Evolutionary conservation across 1,140 invertebrate species (phyloP), one percentile per base, ranked within the genome.

Genomic region (Zaprionus davidi): DNA sequence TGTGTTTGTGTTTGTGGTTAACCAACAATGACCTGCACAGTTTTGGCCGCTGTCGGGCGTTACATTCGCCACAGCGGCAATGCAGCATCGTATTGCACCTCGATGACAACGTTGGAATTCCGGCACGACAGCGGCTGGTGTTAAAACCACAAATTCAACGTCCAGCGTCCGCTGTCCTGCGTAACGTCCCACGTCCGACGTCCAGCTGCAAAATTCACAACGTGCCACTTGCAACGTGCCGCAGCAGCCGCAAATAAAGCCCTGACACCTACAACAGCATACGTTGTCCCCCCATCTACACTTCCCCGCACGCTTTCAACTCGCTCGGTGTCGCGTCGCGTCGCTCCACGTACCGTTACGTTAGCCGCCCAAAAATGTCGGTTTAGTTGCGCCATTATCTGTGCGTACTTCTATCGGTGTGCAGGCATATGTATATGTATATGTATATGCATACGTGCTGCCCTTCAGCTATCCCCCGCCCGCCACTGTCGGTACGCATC

Each of bases 321-420:
- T 62, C 28, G 31, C 11, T 53, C 36, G 6, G 53, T 17, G 41
- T 72, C 11, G 44, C 44, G 28, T 78, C 34, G 66, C 72, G 38
- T 78, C 73, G 81, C 73, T 60, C 83, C 71, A 74, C 76, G 73
- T 78, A 70, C 67, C 66, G 63, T 85, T 81, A 51, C 62, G 71
- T 44, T 87, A 76, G 57, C 69, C 68, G 51, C 70, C 78, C 69
- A 76, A 84, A 90, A 77, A 81, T 81, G 71, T 88, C 72, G 81
- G 78, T 81, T 84, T 87, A 88, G 84, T 84, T 81, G 69, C 57
- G 24, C 59, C 67, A 79, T 90, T 84, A 90, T 90, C 85, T 79
- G 51, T 49, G 59, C 56, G 31, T 55, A 34, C 46, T 20, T 17
- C 41, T 6, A 28, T 31, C 15, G 15, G 57, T 78, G 69, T 66